Conservation (phyloP, 1,140 invertebrate species). For the Caenorhabditis remanei region DNA sequence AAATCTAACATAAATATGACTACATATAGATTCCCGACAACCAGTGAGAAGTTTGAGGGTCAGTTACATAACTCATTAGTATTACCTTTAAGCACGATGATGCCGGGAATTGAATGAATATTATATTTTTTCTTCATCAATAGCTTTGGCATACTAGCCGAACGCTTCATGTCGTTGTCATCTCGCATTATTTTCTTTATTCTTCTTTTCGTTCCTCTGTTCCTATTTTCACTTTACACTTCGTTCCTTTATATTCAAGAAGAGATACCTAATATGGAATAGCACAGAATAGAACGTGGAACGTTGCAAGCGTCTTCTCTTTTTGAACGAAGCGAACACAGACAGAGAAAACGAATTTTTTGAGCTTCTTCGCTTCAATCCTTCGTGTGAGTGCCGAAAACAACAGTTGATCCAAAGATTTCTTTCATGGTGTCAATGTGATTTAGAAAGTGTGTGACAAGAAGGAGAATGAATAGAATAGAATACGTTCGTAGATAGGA, state of each 20-base stretch:
- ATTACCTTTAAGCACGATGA: conserved; percentile 47
- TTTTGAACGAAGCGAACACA: neutral
- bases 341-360: neutral
- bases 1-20: no score
- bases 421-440: conserved; percentile 52
- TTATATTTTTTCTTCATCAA: conserved; percentile 46
- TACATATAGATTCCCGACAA: no score
- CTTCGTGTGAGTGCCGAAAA: conserved; percentile 44
- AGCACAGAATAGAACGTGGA: neutral
- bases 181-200: neutral
- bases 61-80: neutral
- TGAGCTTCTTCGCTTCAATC: neutral
- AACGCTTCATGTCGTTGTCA: conserved; percentile 50
- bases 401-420: conserved; percentile 42
- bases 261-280: conserved; percentile 30
- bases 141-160: conserved; percentile 26
- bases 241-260: neutral
- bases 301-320: neutral
- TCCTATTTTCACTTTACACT: neutral
- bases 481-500: conserved; percentile 41
- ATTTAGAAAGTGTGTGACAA: conserved; percentile 15
- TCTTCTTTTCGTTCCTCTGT: neutral
- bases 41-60: neutral
- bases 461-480: neutral
- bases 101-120: conserved; percentile 55